phyloP scores from a whole-genome alignment of 2,888 invertebrate genomes.

The Epirrita christyi region DNA sequence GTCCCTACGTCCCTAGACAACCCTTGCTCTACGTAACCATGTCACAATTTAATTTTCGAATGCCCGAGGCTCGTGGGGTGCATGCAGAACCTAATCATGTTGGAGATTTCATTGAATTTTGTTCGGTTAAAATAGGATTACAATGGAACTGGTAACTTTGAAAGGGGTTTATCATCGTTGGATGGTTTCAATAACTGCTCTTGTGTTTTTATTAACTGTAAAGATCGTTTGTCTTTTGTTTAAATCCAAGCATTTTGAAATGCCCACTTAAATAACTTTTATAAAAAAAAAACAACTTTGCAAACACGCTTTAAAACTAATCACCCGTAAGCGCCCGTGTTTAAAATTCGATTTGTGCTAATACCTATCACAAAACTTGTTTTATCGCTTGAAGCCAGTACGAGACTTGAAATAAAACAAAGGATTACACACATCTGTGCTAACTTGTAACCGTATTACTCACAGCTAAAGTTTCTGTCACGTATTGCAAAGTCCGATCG shows the following conservation, averaged over 20 bases:
- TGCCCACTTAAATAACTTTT: conserved; percentile 3
- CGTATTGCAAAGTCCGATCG: conserved; percentile 57
- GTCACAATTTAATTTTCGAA: conserved; percentile 29
- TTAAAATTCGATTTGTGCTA: conserved; percentile 21
- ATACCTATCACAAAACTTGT: conserved; percentile 23
- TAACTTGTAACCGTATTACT: conserved; percentile 50
- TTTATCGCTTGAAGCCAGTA: conserved; percentile 21
- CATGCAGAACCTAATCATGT: conserved; percentile 29
- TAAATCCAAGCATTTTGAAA: background rate
- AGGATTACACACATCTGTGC: conserved; percentile 50
- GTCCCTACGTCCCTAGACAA: conserved; percentile 21
- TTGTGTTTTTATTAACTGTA: conserved; percentile 8
- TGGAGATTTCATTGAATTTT: conserved; percentile 33
- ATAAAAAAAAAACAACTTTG: conserved; percentile 12
- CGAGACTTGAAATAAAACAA: conserved; percentile 33
- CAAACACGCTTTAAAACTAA: conserved; percentile 12
- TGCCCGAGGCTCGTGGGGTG: conserved; percentile 26
- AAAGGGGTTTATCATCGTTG: conserved; percentile 16
- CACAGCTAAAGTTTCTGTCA: conserved; percentile 56
- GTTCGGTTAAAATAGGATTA: conserved; percentile 30
- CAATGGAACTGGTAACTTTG: conserved; percentile 21
- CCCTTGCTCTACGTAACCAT: conserved; percentile 19
- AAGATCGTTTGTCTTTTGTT: conserved; percentile 1
- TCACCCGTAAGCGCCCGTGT: conserved; percentile 8
- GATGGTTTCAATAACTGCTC: conserved; percentile 6